Percentiles rank a stretch among this genome's conserved stretches.
Conservation (phyloP, 2,797 vertebrate species). For the Rousettus madagascariensis region DNA sequence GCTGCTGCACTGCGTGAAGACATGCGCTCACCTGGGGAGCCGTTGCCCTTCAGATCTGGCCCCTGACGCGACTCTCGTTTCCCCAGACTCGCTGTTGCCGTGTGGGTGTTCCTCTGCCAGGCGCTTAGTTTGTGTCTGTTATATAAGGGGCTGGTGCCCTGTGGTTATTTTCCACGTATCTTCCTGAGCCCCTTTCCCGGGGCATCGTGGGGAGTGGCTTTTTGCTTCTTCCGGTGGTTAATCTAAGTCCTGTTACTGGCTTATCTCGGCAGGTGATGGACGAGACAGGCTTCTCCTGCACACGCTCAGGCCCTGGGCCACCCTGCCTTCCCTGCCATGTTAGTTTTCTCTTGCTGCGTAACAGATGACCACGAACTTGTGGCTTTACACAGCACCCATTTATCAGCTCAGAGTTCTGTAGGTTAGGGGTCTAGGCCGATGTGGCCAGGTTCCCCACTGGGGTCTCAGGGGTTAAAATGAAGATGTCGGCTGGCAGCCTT, state of each 20-base stretch:
- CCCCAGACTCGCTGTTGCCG: not conserved
- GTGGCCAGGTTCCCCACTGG: not conserved
- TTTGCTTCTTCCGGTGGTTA: not conserved
- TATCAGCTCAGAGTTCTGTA: not conserved
- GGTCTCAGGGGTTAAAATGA: not conserved
- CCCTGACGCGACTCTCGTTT: accelerated
- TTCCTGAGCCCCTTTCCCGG: not conserved
- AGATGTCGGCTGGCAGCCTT: not conserved
- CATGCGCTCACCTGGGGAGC: not conserved
- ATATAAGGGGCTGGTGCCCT: not conserved
- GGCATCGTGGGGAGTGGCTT: not conserved
- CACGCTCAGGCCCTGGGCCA: too few relatives aligned
- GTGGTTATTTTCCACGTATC: accelerated
- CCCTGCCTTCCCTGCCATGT: not conserved
- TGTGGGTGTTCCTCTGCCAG: not conserved
- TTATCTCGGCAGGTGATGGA: not conserved
- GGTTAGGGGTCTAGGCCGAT: not conserved
- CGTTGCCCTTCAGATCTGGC: not conserved
- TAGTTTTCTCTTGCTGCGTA: not conserved
- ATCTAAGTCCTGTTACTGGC: not conserved
- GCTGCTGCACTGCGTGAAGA: not conserved
- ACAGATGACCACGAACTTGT: not conserved
- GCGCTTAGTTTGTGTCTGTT: not conserved
- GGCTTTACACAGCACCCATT: not conserved
- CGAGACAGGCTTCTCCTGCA: not conserved